Percentiles rank a stretch among this genome's conserved stretches.
Conservation (phyloP, 2,888 invertebrate species). For the Carcina quercana region DNA sequence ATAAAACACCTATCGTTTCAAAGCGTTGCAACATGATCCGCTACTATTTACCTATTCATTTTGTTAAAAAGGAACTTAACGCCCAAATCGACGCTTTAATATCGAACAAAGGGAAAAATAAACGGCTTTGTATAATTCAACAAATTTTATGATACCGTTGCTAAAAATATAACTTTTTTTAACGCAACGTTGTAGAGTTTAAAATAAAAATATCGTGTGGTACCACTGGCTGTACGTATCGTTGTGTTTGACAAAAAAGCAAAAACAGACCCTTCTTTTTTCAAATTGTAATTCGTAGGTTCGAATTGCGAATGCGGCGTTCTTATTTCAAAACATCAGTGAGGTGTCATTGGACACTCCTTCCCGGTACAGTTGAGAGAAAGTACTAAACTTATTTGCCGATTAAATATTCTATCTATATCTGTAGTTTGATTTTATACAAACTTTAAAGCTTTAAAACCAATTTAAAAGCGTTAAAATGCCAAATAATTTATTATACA, state of each 20-base stretch:
- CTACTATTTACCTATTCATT: constrained; percentile 73
- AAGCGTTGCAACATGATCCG: constrained; percentile 58
- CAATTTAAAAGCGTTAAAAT: too few species aligned
- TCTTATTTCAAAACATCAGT: constrained; percentile 72
- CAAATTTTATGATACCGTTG: constrained; percentile 22
- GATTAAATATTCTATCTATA: too few species aligned
- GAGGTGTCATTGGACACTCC: constrained; percentile 72
- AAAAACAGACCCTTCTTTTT: constrained; percentile 63
- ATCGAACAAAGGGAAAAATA: constrained; percentile 67
- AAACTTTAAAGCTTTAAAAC: too few species aligned
- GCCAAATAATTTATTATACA: too few species aligned
- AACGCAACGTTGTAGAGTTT: constrained; percentile 17
- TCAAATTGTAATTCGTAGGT: constrained; percentile 72
- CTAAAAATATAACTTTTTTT: constrained; percentile 6
- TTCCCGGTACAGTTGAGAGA: constrained; percentile 33
- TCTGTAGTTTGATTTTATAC: too few species aligned
- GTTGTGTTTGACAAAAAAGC: constrained; percentile 33
- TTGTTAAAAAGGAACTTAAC: constrained; percentile 70
- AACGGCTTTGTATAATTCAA: constrained; percentile 66
- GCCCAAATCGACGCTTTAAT: constrained; percentile 71
- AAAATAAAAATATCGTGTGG: constrained; percentile 15
- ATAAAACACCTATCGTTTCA: constrained; percentile 35
- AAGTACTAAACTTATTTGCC: too few species aligned
- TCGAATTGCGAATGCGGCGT: constrained; percentile 70
- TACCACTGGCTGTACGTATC: constrained; percentile 10